Evolutionary conservation across 2,797 vertebrate species (phyloP), one percentile per base, ranked within the genome.

Genomic region (Kryptolebias ocellatus): DNA sequence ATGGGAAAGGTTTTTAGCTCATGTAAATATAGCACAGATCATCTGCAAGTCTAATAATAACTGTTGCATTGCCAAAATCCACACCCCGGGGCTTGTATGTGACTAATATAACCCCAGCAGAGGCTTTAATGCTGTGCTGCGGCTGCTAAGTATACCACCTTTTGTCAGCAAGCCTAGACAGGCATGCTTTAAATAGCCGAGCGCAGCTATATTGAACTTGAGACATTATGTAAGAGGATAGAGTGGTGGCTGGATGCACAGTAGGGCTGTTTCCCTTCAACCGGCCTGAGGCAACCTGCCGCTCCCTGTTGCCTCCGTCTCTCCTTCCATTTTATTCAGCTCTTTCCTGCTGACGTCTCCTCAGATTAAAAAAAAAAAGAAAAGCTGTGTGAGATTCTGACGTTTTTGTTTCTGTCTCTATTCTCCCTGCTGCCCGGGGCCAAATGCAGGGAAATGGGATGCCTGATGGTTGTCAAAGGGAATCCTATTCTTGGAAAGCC

Each of bases 191-290:
- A 94, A 95, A 95, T 94, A 93, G 87, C 85, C 53, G 20, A 14
- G 62, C 57, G 1, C 64, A 54, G 88, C 93, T 92, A 91, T 93
- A 93, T 92, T 93, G 91, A 95, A 93, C 83, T 87, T 90, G 66
- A 80, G 64, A 76, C 91, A 91, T 95, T 94, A 94, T 92, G 90
- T 93, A 94, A 95, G 92, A 89, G 91, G 86, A 88, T 89, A 84
- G 88, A 89, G 83, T 63, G 71, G 73, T 81, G 83, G 79, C 83
- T 88, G 87, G 80, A 84, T 81, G 86, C 88, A 89, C 76, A 72
- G 59, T 70, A 81, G 78, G 70, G 64, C 80, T 81, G 82, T 83
- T 86, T 79, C 70, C 78, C 74, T 58, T 76, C 58, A 53, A 68
- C 54, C 76, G 66, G 64, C 76, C 80, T 1, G 50, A 57, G 78